phyloP scores from a whole-genome alignment of 2,797 vertebrate species.

The Pogonophryne albipinna region DNA sequence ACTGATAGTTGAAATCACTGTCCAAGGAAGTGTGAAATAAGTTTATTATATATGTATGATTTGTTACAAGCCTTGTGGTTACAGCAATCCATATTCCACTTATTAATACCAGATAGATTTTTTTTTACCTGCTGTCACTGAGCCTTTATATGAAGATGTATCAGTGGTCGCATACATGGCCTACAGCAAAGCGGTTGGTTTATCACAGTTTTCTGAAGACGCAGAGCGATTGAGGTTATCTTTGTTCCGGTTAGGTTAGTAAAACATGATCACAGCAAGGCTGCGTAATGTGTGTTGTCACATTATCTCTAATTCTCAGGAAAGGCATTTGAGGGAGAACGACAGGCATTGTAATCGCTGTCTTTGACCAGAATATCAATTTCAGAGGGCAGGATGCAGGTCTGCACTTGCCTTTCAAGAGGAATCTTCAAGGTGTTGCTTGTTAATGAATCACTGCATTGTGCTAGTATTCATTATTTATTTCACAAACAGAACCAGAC shows the following conservation, averaged over 20 bases:
- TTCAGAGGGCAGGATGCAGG: slow-evolving; percentile 20
- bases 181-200: slow-evolving; percentile 15
- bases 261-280: slow-evolving; percentile 54
- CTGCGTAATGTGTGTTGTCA: slow-evolving; percentile 40
- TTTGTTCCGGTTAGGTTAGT: slow-evolving; percentile 38
- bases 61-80: slow-evolving; percentile 18
- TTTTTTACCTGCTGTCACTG: slow-evolving; percentile 25
- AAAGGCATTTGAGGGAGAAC: slow-evolving; percentile 44
- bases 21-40: slow-evolving; percentile 4
- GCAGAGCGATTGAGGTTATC: slow-evolving; percentile 38
- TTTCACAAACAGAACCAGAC: not conserved
- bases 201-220: slow-evolving; percentile 26
- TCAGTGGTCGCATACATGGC: slow-evolving; percentile 20
- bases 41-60: slow-evolving; percentile 33
- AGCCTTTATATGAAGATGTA: slow-evolving; percentile 48
- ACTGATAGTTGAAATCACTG: slow-evolving; percentile 22
- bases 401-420: slow-evolving; percentile 18
- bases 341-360: slow-evolving; percentile 52
- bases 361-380: slow-evolving; percentile 62
- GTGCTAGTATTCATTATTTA: slow-evolving; percentile 4
- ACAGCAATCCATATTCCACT: slow-evolving; percentile 45
- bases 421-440: slow-evolving; percentile 8
- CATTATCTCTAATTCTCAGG: slow-evolving; percentile 60
- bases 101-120: slow-evolving; percentile 54
- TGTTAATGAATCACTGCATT: slow-evolving; percentile 17